Evolutionary conservation across 2,113 vertebrate species (phyloP).

Genomic region (Gymnobelideus leadbeateri): DNA sequence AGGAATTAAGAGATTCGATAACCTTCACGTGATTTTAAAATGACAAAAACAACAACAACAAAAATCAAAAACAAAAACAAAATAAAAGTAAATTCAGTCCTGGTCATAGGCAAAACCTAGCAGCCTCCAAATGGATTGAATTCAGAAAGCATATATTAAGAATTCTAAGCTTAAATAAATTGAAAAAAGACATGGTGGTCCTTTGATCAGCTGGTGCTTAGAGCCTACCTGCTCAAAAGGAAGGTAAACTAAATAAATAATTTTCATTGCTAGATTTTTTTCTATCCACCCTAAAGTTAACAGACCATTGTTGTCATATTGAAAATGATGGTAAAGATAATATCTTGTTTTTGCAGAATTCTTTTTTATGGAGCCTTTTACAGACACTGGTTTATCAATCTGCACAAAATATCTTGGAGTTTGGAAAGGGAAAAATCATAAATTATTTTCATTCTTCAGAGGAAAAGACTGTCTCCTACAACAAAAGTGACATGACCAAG

Average conservation of each 20-base stretch:
- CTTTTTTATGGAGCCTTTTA: background rate
- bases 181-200: background rate
- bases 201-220: slow-evolving; percentile 4
- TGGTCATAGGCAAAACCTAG: background rate
- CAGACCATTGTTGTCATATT: background rate
- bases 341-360: background rate
- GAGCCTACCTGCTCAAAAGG: slow-evolving; percentile 14
- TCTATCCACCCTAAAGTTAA: background rate
- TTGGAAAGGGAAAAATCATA: background rate
- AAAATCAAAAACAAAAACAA: too few species aligned
- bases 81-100: background rate
- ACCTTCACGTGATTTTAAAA: background rate
- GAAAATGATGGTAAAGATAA: background rate
- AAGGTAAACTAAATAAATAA: slow-evolving; percentile 7
- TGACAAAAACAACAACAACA: too few species aligned
- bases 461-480: background rate
- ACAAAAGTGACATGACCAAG: background rate
- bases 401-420: slow-evolving; percentile 22
- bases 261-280: slow-evolving; percentile 14
- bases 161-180: background rate
- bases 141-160: background rate
- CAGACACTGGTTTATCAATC: background rate
- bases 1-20: background rate
- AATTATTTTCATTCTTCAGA: slow-evolving; percentile 25
- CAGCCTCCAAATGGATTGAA: background rate